These are phyloP conservation scores for Drosophila percnosoma DNA, from an alignment of 2,888 invertebrate genomes.

Conservation along the genomic window DNA sequence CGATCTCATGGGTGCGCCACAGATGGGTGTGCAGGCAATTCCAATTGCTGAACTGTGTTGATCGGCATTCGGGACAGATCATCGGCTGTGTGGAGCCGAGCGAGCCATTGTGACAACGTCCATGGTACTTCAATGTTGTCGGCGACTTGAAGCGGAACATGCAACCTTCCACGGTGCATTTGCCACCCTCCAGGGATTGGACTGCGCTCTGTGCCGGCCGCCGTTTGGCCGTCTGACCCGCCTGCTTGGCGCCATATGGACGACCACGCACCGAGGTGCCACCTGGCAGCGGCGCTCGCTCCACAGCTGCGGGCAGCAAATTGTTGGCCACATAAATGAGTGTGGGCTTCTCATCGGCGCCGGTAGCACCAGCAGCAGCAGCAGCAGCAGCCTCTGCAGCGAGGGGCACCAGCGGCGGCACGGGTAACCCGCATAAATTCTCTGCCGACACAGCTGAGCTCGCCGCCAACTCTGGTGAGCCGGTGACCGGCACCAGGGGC, in stretches of 20 bases:
- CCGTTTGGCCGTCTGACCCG: slow-evolving; percentile 73
- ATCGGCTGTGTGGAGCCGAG: slow-evolving; percentile 65
- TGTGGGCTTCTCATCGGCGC: slow-evolving; percentile 73
- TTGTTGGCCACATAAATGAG: slow-evolving; percentile 84
- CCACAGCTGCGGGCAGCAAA: slow-evolving; percentile 69
- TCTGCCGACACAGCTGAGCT: not conserved
- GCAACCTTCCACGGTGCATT: slow-evolving; percentile 82
- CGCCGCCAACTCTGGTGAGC: slow-evolving; percentile 1
- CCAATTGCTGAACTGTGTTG: slow-evolving; percentile 86
- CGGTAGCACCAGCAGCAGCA: not conserved
- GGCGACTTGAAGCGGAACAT: slow-evolving; percentile 83
- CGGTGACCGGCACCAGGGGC: slow-evolving; percentile 70
- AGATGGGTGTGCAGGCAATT: slow-evolving; percentile 91
- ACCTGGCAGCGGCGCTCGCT: slow-evolving; percentile 53
- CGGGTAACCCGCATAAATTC: slow-evolving; percentile 36
- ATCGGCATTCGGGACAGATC: slow-evolving; percentile 89
- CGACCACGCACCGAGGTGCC: slow-evolving; percentile 83
- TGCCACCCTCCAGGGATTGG: slow-evolving; percentile 67
- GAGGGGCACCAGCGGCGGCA: slow-evolving; percentile 64
- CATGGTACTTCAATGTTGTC: slow-evolving; percentile 81
- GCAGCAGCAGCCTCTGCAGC: slow-evolving; percentile 10
- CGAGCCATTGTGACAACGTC: slow-evolving; percentile 78
- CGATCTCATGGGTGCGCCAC: slow-evolving; percentile 91
- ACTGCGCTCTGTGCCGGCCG: slow-evolving; percentile 54
- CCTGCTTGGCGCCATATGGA: slow-evolving; percentile 82